A percentile compares a stretch with the other conserved stretches of the same genome.
These are phyloP conservation scores for Noctilio leporinus DNA, from an alignment of 2,113 vertebrate genomes.

Conservation along the genomic window DNA sequence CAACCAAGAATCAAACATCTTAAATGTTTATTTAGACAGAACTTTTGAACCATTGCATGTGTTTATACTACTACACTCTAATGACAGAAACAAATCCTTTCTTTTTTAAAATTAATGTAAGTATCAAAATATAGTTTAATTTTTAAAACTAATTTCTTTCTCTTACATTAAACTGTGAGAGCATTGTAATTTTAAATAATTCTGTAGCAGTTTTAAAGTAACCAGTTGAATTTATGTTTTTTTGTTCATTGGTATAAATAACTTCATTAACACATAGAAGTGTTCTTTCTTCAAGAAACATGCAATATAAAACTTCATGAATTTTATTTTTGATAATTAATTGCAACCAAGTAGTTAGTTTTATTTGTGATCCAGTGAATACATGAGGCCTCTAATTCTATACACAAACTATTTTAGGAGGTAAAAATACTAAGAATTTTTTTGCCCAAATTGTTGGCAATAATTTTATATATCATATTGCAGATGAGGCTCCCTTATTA, in stretches of 20 bases:
- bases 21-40: slow-evolving; percentile 42
- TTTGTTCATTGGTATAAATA: not conserved
- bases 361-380: not conserved
- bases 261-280: not conserved
- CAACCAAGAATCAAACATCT: not conserved
- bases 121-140: not conserved
- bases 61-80: not conserved
- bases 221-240: not conserved
- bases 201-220: not conserved
- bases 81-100: not conserved
- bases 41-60: slow-evolving; percentile 50
- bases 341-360: not conserved
- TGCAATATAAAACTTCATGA: not conserved
- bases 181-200: not conserved
- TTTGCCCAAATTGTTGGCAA: not conserved
- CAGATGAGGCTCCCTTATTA: not conserved
- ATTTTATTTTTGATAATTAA: not conserved
- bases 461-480: not conserved
- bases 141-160: not conserved
- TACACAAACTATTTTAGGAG: not conserved
- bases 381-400: not conserved
- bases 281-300: not conserved
- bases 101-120: not conserved
- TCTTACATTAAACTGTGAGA: not conserved
- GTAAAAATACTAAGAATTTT: not conserved